Percentiles rank a stretch among this genome's conserved stretches.
Conservation (phyloP, 2,113 vertebrate genomes). For the Dendrocopos noguchii region DNA sequence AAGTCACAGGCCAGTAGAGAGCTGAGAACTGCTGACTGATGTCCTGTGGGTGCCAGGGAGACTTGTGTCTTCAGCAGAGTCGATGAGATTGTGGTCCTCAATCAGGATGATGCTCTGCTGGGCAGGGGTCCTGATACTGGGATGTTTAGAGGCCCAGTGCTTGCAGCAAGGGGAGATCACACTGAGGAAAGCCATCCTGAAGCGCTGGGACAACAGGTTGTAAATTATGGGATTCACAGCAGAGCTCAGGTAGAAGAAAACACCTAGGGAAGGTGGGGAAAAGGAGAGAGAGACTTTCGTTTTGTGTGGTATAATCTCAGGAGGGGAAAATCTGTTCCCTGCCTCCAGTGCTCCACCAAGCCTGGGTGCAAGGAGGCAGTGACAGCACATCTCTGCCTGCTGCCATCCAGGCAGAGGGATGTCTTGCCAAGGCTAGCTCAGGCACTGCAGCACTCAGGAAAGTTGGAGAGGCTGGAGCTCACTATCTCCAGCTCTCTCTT, state of each 20-base stretch:
- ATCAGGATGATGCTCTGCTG: slow-evolving; percentile 58
- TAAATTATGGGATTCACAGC: slow-evolving; percentile 83
- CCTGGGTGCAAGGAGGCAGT: neutral
- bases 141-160: neutral
- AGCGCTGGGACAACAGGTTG: slow-evolving; percentile 78
- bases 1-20: slow-evolving; percentile 57
- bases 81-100: slow-evolving; percentile 52
- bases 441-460: neutral
- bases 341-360: neutral
- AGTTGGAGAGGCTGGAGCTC: neutral
- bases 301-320: neutral
- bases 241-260: slow-evolving; percentile 84
- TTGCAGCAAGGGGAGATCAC: slow-evolving; percentile 69
- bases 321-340: neutral
- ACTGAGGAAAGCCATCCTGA: slow-evolving; percentile 74
- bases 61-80: slow-evolving; percentile 66
- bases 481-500: neutral
- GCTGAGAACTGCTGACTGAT: slow-evolving; percentile 58
- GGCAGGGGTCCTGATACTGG: neutral
- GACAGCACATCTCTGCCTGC: neutral
- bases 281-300: neutral
- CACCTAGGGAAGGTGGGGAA: slow-evolving; percentile 48
- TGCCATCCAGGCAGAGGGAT: neutral
- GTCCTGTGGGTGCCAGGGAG: slow-evolving; percentile 49
- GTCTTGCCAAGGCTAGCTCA: neutral